A percentile compares a stretch with the other conserved stretches of the same genome.
phyloP scores from a whole-genome alignment of 2,888 invertebrate species.

The Acanthosepion pharaonis region DNA sequence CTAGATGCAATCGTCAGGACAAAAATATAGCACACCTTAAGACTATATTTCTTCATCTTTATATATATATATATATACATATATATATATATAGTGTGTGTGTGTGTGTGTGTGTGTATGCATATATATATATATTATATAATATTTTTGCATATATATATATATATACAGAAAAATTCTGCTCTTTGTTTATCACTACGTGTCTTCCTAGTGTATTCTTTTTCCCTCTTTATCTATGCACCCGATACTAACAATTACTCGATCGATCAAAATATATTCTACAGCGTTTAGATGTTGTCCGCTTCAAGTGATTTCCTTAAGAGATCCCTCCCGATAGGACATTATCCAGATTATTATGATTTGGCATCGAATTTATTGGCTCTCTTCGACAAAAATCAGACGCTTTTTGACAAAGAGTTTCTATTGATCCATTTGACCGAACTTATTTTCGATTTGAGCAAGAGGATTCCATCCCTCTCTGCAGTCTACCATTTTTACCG shows the following conservation, averaged over 20 bases:
- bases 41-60: too few relatives aligned
- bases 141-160: too few relatives aligned
- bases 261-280: neutral
- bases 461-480: neutral
- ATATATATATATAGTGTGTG: too few relatives aligned
- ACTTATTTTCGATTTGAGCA: neutral
- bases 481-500: neutral
- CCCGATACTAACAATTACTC: neutral
- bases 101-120: too few relatives aligned
- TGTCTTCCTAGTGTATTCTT: neutral
- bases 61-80: neutral
- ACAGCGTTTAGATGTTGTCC: neutral
- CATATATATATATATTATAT: neutral
- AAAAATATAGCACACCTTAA: too few relatives aligned
- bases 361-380: slow-evolving; percentile 4
- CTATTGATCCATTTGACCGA: neutral
- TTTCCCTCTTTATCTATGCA: neutral
- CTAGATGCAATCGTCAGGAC: too few relatives aligned
- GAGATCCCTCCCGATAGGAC: neutral
- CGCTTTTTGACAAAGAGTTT: neutral
- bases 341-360: slow-evolving; percentile 33
- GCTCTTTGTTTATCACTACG: neutral
- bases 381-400: neutral
- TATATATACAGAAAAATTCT: neutral
- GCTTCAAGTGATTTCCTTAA: slow-evolving; percentile 4